Percentiles rank a stretch among this genome's conserved stretches.
Conservation (phyloP, 2,888 invertebrate species). For the Tenthredo scrophulariae region DNA sequence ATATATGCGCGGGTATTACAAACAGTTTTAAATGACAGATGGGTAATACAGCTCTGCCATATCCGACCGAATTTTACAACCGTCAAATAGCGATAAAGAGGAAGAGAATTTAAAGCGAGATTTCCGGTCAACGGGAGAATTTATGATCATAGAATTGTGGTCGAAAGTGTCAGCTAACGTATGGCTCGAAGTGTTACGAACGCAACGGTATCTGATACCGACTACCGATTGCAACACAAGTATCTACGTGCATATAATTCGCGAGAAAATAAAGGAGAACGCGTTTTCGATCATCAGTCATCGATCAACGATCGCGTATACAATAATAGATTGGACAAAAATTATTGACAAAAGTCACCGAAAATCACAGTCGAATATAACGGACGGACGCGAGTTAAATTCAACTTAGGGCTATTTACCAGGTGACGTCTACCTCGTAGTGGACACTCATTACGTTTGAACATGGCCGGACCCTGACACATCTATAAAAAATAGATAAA, state of each 20-base stretch:
- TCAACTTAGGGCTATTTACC: neutral
- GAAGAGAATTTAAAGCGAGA: conserved; percentile 21
- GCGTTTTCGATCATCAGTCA: too few relatives aligned
- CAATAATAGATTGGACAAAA: neutral
- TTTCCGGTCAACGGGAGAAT: conserved; percentile 8
- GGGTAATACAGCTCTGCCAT: neutral
- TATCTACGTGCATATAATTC: neutral
- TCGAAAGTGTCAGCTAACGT: neutral
- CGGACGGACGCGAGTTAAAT: neutral
- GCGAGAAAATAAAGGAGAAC: neutral
- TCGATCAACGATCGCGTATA: too few relatives aligned
- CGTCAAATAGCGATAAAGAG: neutral
- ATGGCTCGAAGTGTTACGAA: neutral
- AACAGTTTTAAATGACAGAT: neutral
- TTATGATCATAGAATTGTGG: conserved; percentile 8
- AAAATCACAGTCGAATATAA: neutral
- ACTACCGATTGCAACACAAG: neutral
- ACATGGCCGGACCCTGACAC: conserved; percentile 21
- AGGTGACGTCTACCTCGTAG: neutral
- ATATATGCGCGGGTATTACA: neutral
- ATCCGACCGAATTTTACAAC: conserved; percentile 4
- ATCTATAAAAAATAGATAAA: conserved; percentile 35
- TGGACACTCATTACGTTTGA: conserved; percentile 25
- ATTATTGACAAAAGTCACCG: neutral
- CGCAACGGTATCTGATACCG: neutral